Evolutionary conservation across 2,797 vertebrate genomes (phyloP).

Genomic region (Bucorvus abyssinicus): DNA sequence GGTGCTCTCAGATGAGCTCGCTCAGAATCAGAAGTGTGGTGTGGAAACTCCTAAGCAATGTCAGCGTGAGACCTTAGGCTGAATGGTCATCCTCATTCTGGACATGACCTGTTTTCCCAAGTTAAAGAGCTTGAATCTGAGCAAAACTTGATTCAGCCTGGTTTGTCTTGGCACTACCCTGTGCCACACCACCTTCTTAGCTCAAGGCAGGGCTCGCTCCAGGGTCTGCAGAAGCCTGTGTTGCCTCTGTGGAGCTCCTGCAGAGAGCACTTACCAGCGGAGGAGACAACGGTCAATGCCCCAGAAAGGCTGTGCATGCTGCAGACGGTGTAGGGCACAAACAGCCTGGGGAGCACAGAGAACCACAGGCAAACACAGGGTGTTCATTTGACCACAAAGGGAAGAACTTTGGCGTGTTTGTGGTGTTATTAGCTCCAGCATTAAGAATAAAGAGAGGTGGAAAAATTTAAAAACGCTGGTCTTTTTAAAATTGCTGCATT

Average conservation of each 20-base stretch:
- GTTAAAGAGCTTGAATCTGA: background rate
- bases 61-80: background rate
- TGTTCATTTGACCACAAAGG: background rate
- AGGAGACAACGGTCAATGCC: background rate
- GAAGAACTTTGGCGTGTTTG: background rate
- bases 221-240: background rate
- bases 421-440: background rate
- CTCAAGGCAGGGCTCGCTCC: background rate
- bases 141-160: background rate
- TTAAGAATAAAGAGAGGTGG: background rate
- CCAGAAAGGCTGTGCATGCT: background rate
- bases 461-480: background rate
- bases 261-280: too few species aligned
- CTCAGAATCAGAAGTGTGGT: background rate
- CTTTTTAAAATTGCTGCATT: background rate
- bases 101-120: background rate
- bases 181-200: background rate
- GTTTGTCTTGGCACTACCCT: rapidly evolving
- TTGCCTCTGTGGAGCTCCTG: background rate
- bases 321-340: background rate
- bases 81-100: background rate
- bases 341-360: background rate
- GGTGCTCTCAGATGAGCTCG: background rate
- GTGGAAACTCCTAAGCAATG: background rate
- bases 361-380: background rate